phyloP scores from a whole-genome alignment of 2,797 vertebrate genomes.

The Pangasius mekongensis region DNA sequence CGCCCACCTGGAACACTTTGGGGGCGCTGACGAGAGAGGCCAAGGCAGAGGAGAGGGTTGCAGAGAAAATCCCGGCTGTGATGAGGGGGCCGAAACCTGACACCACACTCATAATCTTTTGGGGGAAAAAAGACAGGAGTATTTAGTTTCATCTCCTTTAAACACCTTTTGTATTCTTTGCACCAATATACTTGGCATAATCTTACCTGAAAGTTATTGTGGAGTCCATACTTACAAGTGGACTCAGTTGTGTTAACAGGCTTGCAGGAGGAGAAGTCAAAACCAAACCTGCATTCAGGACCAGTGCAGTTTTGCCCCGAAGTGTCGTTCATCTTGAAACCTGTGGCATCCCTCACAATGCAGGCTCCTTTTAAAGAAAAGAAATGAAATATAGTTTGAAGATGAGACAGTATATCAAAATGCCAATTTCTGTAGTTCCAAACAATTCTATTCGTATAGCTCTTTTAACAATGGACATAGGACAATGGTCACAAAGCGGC shows the following conservation, averaged over 20 bases:
- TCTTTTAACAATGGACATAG: background rate
- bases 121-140: background rate
- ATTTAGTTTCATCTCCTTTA: background rate
- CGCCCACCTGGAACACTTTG: slow-evolving; percentile 94
- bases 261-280: slow-evolving; percentile 86
- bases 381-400: background rate
- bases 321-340: slow-evolving; percentile 72
- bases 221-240: slow-evolving; percentile 82
- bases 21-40: slow-evolving; percentile 97
- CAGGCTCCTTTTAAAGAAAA: slow-evolving; percentile 81
- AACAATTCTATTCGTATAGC: background rate
- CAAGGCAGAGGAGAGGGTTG: slow-evolving; percentile 95
- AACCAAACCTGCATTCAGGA: slow-evolving; percentile 87
- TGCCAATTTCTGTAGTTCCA: background rate
- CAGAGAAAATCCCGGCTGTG: slow-evolving; percentile 96
- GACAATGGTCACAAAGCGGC: background rate
- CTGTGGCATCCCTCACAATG: slow-evolving; percentile 91
- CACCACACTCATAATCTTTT: slow-evolving; percentile 90
- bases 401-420: background rate
- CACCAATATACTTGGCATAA: background rate
- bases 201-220: slow-evolving; percentile 85
- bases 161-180: background rate
- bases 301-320: slow-evolving; percentile 82
- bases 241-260: background rate
- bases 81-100: slow-evolving; percentile 95